These are phyloP conservation scores for Allygus modestus DNA, from an alignment of 2,888 invertebrate species.

Conservation along the genomic window DNA sequence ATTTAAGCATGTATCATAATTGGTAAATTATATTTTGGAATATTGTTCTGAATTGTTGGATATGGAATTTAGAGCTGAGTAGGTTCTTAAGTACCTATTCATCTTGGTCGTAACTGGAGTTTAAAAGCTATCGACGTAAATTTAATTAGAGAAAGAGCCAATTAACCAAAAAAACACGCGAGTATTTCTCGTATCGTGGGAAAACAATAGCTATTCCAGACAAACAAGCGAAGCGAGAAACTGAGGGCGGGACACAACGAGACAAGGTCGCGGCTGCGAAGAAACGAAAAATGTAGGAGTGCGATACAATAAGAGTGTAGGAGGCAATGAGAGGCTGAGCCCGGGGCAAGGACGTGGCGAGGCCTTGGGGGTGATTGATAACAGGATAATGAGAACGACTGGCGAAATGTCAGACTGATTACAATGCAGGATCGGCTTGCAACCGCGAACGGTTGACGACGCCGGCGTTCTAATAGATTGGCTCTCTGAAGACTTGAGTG, in stretches of 20 bases:
- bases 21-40: no score
- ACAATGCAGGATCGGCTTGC: background rate
- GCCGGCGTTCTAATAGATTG: no score
- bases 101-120: no score
- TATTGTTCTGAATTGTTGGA: no score
- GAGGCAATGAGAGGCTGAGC: conserved; percentile 3
- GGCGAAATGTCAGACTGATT: conserved; percentile 5
- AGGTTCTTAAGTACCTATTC: no score
- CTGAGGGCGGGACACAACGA: conserved; percentile 4
- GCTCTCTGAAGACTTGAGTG: no score
- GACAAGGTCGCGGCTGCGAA: conserved; percentile 2
- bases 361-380: conserved; percentile 33
- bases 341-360: conserved; percentile 22
- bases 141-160: no score
- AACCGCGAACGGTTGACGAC: no score
- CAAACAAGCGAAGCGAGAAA: conserved; percentile 13
- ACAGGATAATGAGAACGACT: conserved; percentile 7
- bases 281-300: conserved; percentile 25
- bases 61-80: no score
- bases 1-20: no score
- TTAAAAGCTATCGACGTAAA: no score
- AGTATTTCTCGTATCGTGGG: conserved; percentile 10
- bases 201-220: background rate
- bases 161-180: background rate
- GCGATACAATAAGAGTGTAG: conserved; percentile 40